phyloP scores from a whole-genome alignment of 1,140 invertebrate species.

The Pseudoatta argentina region DNA sequence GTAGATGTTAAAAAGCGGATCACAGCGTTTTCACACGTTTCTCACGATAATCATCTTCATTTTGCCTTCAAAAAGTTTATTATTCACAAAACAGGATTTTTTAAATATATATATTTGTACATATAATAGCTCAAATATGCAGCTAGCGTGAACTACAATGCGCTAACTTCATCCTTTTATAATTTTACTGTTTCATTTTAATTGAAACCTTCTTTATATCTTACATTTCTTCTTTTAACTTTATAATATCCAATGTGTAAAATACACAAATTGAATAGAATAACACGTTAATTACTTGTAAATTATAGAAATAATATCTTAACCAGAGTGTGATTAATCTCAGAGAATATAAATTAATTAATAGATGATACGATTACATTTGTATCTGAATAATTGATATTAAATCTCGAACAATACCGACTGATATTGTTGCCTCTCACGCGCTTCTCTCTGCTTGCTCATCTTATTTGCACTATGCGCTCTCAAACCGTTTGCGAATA shows the following conservation, averaged over 20 bases:
- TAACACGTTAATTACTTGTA: conserved; percentile 1
- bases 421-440: background rate
- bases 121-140: background rate
- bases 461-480: conserved; percentile 4
- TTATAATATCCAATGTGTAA: background rate
- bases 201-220: background rate
- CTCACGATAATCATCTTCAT: conserved; percentile 12
- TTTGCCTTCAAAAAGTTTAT: background rate
- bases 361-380: background rate
- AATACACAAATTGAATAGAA: background rate
- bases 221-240: background rate
- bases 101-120: too few species aligned
- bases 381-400: background rate
- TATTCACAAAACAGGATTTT: background rate
- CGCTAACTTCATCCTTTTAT: background rate
- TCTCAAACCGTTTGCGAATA: conserved; percentile 23
- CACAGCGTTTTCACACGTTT: background rate
- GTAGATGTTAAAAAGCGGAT: conserved; percentile 26
- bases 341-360: conserved; percentile 13
- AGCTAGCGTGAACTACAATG: too few species aligned
- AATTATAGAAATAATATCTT: conserved; percentile 9
- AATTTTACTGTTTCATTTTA: background rate
- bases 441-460: background rate
- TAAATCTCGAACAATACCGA: background rate
- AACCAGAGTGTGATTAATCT: background rate